Evolutionary conservation across 2,113 vertebrate genomes (phyloP).

Genomic region (Oreochromis spilurus): DNA sequence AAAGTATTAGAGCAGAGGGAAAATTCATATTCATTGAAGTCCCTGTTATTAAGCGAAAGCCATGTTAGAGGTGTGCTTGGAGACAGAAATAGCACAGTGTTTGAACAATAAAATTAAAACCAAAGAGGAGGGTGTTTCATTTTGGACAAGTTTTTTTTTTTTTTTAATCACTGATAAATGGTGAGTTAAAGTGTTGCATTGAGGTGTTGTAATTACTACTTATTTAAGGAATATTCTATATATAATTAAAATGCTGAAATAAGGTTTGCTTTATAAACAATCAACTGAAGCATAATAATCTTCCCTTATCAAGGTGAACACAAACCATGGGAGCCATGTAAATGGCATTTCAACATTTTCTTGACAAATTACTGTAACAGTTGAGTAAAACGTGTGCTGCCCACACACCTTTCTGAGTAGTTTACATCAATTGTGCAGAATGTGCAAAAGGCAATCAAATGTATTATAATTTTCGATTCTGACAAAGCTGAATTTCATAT

Average conservation of each 20-base stretch:
- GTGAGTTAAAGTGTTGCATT: background rate
- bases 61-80: background rate
- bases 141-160: background rate
- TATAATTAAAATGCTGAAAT: background rate
- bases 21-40: background rate
- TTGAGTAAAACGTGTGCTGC: background rate
- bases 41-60: background rate
- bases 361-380: slow-evolving; percentile 5
- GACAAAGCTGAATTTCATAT: slow-evolving; percentile 32
- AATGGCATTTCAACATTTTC: background rate
- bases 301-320: background rate
- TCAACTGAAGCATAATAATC: background rate
- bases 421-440: slow-evolving; percentile 23
- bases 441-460: slow-evolving; percentile 32
- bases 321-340: background rate
- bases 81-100: background rate
- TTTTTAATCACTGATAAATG: background rate
- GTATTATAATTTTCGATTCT: slow-evolving; percentile 46
- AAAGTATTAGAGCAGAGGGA: background rate
- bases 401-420: slow-evolving; percentile 10
- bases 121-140: background rate
- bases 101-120: background rate
- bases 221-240: background rate
- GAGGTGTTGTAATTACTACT: background rate
- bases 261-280: background rate